Percentiles rank a stretch among this genome's conserved stretches.
Conservation (phyloP, 2,797 vertebrate genomes). For the Pelodytes ibericus region DNA sequence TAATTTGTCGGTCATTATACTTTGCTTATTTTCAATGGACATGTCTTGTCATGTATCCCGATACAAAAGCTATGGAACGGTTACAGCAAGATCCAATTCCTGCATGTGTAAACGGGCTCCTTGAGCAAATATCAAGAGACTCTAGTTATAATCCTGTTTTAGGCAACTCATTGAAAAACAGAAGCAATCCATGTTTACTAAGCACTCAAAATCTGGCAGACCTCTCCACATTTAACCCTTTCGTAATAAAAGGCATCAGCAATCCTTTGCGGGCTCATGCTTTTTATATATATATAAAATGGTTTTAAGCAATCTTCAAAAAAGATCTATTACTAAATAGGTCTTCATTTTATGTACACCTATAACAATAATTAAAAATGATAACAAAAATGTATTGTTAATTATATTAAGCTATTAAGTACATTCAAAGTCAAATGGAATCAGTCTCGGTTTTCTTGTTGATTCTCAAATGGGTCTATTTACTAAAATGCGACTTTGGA, state of each 20-base stretch:
- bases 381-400: too few relatives aligned
- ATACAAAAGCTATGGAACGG: constrained; percentile 23
- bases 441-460: too few relatives aligned
- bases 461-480: too few relatives aligned
- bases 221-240: constrained; percentile 15
- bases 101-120: constrained; percentile 44
- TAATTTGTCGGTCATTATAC: constrained; percentile 5
- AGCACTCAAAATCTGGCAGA: constrained; percentile 34
- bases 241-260: neutral
- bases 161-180: constrained; percentile 46
- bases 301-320: too few relatives aligned
- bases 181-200: constrained; percentile 31
- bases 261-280: too few relatives aligned
- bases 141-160: constrained; percentile 31
- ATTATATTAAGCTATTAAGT: too few relatives aligned
- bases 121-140: constrained; percentile 44
- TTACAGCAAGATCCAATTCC: constrained; percentile 20
- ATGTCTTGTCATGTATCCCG: constrained; percentile 35
- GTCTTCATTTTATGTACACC: too few relatives aligned
- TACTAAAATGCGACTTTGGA: too few relatives aligned
- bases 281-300: too few relatives aligned
- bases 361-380: too few relatives aligned
- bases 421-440: too few relatives aligned
- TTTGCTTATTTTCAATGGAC: constrained; percentile 25
- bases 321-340: too few relatives aligned